Conservation (phyloP, 2,797 vertebrate genomes). For the Cossypha caffra region DNA sequence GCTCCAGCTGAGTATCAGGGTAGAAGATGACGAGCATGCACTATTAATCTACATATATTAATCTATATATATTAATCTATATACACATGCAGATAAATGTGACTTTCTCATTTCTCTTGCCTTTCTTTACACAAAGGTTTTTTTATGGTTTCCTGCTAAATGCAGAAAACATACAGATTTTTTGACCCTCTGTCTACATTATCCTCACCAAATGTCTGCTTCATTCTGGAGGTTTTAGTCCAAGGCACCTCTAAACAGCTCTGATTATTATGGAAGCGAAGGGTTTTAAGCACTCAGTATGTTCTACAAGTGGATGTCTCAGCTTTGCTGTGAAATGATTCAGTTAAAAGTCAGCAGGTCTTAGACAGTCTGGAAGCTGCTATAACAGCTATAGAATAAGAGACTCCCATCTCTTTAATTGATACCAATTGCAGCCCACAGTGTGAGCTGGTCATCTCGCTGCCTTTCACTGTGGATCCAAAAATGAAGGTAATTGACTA, state of each 20-base stretch:
- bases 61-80: no score
- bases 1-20: background rate
- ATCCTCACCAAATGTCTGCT: background rate
- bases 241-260: background rate
- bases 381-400: background rate
- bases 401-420: background rate
- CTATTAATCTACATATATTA: background rate
- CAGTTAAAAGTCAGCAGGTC: background rate
- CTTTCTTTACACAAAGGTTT: background rate
- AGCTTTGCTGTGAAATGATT: background rate
- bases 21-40: background rate
- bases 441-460: rapidly evolving
- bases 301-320: background rate
- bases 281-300: background rate
- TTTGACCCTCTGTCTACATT: background rate
- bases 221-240: background rate
- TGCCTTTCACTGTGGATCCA: background rate
- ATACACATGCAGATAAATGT: background rate
- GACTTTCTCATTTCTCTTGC: background rate
- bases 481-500: background rate
- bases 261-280: background rate
- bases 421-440: background rate
- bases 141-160: background rate
- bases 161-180: background rate
- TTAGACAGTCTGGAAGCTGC: background rate